Conservation (phyloP, 2,888 invertebrate genomes). For the Frankliniella fusca region DNA sequence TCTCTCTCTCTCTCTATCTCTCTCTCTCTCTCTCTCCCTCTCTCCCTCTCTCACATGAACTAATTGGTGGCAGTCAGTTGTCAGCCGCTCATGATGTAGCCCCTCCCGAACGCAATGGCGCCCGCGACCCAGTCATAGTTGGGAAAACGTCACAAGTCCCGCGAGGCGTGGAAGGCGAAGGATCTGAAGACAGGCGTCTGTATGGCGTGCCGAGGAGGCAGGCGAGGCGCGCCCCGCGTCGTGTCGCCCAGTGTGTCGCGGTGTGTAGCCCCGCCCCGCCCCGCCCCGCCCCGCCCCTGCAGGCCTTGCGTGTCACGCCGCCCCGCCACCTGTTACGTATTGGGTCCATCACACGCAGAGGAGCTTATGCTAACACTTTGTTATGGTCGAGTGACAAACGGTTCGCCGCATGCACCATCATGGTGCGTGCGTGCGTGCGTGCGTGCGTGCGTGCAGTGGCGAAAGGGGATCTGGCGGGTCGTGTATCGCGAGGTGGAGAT, state of each 20-base stretch:
- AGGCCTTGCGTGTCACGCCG: neutral
- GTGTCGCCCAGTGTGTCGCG: neutral
- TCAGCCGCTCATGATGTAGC: too few species aligned
- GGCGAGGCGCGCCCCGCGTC: neutral
- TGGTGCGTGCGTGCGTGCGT: too few species aligned
- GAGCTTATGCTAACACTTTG: slow-evolving; percentile 5
- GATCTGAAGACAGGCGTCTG: too few species aligned
- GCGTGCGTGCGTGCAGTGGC: too few species aligned
- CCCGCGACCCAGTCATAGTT: too few species aligned
- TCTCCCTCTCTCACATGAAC: slow-evolving; percentile 2
- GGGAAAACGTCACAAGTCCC: too few species aligned
- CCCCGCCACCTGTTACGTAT: slow-evolving; percentile 18
- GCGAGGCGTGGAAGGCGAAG: too few species aligned
- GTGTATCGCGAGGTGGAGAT: too few species aligned
- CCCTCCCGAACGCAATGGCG: too few species aligned
- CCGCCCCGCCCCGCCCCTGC: neutral
- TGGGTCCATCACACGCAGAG: slow-evolving; percentile 18
- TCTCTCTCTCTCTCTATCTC: slow-evolving; percentile 27
- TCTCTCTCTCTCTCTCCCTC: slow-evolving; percentile 25
- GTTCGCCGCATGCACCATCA: neutral
- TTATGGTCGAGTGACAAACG: slow-evolving; percentile 15
- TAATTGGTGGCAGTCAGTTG: too few species aligned
- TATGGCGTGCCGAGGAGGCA: too few species aligned
- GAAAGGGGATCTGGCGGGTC: too few species aligned
- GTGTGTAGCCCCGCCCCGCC: neutral